Conservation (phyloP, 1,140 invertebrate species). For the Vanessa tameamea region DNA sequence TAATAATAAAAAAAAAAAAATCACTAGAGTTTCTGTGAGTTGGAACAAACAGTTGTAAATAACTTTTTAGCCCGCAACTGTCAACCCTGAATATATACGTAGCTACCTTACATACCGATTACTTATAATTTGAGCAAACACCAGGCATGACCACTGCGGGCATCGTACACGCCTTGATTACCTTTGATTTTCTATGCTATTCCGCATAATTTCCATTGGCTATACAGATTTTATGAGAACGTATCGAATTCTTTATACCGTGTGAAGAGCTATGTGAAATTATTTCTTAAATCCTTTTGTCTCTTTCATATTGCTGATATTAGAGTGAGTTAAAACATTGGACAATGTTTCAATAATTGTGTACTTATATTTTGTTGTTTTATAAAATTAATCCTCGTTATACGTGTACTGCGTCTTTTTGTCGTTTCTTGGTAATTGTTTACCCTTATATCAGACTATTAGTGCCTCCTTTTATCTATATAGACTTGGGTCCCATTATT, state of each 20-base stretch:
- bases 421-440: too few relatives aligned
- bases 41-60: neutral
- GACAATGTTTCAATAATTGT: too few relatives aligned
- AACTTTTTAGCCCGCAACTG: neutral
- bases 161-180: slow-evolving; percentile 3
- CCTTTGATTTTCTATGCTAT: neutral
- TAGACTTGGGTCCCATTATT: too few relatives aligned
- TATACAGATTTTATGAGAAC: neutral
- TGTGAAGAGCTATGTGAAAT: neutral
- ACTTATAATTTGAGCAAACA: neutral
- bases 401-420: too few relatives aligned
- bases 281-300: neutral
- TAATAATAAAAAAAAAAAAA: too few relatives aligned
- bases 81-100: slow-evolving; percentile 3
- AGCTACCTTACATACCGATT: neutral
- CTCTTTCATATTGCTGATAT: too few relatives aligned
- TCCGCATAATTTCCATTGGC: neutral
- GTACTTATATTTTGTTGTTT: too few relatives aligned
- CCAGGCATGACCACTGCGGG: neutral
- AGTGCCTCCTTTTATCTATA: too few relatives aligned
- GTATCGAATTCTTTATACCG: neutral
- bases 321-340: too few relatives aligned
- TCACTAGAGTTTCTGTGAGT: too few relatives aligned
- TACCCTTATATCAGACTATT: too few relatives aligned
- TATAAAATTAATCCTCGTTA: too few relatives aligned